Percentiles rank a stretch among this genome's conserved stretches.
Evolutionary conservation across 1,140 invertebrate genomes (phyloP).

Genomic region (Caenorhabditis latens): DNA sequence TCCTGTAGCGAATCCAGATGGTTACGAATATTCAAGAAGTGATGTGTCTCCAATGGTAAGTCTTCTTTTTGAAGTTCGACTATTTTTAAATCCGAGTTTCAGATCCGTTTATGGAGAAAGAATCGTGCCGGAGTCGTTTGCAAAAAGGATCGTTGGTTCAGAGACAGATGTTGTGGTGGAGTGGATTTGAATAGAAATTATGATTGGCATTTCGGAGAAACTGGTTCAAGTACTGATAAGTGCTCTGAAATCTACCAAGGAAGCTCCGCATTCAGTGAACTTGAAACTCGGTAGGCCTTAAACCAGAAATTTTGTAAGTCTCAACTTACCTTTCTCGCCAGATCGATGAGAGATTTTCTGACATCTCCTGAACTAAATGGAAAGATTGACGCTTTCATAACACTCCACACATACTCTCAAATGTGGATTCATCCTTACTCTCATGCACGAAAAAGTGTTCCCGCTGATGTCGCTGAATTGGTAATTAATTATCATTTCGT

Average conservation of each 20-base stretch:
- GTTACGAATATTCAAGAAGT: conserved; percentile 75
- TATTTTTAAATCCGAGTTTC: not conserved
- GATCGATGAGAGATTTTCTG: conserved; percentile 76
- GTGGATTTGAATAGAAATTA: conserved; percentile 77
- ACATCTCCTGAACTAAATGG: conserved; percentile 74
- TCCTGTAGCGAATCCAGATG: conserved; percentile 80
- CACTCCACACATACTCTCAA: conserved; percentile 77
- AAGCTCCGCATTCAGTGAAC: conserved; percentile 66
- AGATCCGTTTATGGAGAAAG: conserved; percentile 76
- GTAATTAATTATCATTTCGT: conserved; percentile 60
- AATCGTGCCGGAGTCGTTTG: conserved; percentile 73
- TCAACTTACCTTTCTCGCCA: not conserved
- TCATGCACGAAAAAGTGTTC: conserved; percentile 73
- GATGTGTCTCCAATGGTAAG: conserved; percentile 72
- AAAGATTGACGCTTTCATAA: conserved; percentile 77
- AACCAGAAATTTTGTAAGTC: conserved; percentile 41
- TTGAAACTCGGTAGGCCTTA: conserved; percentile 58
- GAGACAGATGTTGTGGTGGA: conserved; percentile 76
- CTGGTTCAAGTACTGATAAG: conserved; percentile 73
- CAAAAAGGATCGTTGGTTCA: conserved; percentile 76
- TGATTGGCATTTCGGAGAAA: conserved; percentile 78
- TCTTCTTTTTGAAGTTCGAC: not conserved
- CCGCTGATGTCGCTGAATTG: conserved; percentile 75
- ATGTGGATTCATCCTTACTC: conserved; percentile 78
- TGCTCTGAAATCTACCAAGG: conserved; percentile 77